These are phyloP conservation scores for Typhlichthys subterraneus DNA, from an alignment of 2,797 vertebrate species.

Conservation along the genomic window DNA sequence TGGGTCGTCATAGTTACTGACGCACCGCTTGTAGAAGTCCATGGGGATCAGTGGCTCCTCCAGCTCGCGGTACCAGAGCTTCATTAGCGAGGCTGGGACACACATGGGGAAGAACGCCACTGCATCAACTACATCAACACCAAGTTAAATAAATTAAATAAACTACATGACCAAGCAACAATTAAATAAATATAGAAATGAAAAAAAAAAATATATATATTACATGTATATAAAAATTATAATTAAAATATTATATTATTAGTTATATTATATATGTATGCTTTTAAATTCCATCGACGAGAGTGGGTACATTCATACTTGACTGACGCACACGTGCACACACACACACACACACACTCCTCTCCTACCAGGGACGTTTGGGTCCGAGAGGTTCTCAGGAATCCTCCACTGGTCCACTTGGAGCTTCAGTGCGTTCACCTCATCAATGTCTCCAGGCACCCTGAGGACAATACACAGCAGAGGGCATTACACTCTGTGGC, in stretches of 20 bases:
- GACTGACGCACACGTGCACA: background rate
- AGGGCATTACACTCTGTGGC: slow-evolving; percentile 35
- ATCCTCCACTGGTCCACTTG: slow-evolving; percentile 94
- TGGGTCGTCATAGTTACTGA: slow-evolving; percentile 88
- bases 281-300: no score
- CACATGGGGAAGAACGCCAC: background rate
- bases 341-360: background rate
- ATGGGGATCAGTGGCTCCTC: slow-evolving; percentile 91
- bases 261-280: no score
- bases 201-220: no score
- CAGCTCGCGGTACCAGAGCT: slow-evolving; percentile 92
- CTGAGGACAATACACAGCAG: slow-evolving; percentile 58
- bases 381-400: slow-evolving; percentile 86
- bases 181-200: no score
- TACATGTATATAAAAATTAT: no score
- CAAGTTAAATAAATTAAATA: no score
- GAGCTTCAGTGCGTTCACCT: slow-evolving; percentile 90
- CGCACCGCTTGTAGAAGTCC: slow-evolving; percentile 88
- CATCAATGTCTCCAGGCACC: slow-evolving; percentile 91
- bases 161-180: no score
- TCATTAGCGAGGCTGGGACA: slow-evolving; percentile 85
- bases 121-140: background rate
- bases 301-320: background rate
- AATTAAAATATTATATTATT: no score
- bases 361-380: slow-evolving; percentile 86